Percentiles rank a stretch among this genome's conserved stretches.
Conservation (phyloP, 2,888 invertebrate species). For the Ametastegia equiseti region DNA sequence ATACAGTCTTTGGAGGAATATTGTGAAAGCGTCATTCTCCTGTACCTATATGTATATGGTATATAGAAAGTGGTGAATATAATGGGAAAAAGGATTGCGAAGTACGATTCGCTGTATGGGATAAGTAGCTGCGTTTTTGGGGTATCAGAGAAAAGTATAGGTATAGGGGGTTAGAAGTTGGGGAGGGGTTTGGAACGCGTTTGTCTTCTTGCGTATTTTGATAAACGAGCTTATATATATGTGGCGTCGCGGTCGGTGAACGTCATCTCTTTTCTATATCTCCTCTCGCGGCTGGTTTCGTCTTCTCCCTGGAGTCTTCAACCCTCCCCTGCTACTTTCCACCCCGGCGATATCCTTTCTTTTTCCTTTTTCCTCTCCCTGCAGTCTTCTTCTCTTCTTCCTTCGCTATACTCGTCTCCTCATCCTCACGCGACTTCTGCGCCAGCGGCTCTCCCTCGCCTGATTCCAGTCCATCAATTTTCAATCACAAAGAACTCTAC, state of each 20-base stretch:
- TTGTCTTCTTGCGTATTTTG: conserved; percentile 37
- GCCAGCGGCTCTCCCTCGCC: conserved; percentile 56
- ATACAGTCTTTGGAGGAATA: background rate
- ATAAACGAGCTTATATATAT: conserved; percentile 44
- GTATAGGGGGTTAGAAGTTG: background rate
- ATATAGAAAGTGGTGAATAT: background rate
- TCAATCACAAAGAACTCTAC: conserved; percentile 71
- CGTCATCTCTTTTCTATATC: conserved; percentile 42
- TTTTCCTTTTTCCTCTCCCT: no score
- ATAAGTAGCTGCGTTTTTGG: no score
- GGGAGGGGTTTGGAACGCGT: background rate
- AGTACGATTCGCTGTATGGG: background rate
- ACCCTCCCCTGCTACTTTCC: conserved; percentile 17
- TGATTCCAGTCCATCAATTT: conserved; percentile 74
- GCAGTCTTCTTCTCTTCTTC: background rate
- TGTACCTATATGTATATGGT: no score
- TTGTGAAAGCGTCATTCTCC: no score
- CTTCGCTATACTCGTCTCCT: conserved; percentile 52
- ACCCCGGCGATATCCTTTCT: background rate
- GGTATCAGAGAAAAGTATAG: no score
- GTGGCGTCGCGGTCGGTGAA: conserved; percentile 14
- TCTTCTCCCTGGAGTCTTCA: conserved; percentile 27
- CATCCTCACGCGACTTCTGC: conserved; percentile 49
- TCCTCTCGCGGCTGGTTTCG: conserved; percentile 24
- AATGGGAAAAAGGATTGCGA: background rate